These are phyloP conservation scores for Neostethus bicornis DNA, from an alignment of 2,797 vertebrate genomes.

Conservation along the genomic window DNA sequence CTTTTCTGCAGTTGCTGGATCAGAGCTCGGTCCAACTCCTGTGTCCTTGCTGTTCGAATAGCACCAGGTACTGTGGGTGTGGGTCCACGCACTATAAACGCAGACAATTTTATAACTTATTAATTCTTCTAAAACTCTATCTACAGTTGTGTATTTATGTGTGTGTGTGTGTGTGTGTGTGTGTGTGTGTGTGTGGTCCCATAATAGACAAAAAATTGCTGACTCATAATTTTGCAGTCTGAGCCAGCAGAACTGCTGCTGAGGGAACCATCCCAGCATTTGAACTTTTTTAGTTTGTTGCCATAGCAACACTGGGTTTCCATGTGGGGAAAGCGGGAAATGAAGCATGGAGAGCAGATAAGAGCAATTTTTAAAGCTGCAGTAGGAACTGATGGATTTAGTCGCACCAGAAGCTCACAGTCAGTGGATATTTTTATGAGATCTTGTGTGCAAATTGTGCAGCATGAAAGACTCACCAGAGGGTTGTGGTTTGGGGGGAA, in stretches of 20 bases:
- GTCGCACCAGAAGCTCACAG: background rate
- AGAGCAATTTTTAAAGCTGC: slow-evolving; percentile 33
- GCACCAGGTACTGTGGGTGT: slow-evolving; percentile 9
- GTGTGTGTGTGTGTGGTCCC: slow-evolving; percentile 11
- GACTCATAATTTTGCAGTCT: slow-evolving; percentile 38
- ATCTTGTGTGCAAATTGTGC: slow-evolving; percentile 1
- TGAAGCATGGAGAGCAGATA: slow-evolving; percentile 14
- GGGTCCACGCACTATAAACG: slow-evolving; percentile 45
- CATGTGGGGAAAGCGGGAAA: slow-evolving; percentile 34
- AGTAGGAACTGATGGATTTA: slow-evolving; percentile 6
- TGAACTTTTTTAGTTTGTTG: slow-evolving; percentile 54
- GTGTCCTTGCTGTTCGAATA: slow-evolving; percentile 51
- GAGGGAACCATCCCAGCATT: slow-evolving; percentile 25
- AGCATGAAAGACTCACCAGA: slow-evolving; percentile 80
- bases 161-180: slow-evolving; percentile 12
- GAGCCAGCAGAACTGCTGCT: slow-evolving; percentile 32
- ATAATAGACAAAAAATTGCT: slow-evolving; percentile 32
- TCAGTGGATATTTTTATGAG: background rate
- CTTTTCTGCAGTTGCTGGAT: slow-evolving; percentile 86
- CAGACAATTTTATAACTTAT: slow-evolving; percentile 8
- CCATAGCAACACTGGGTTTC: slow-evolving; percentile 69
- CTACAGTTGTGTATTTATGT: background rate
- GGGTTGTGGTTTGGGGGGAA: slow-evolving; percentile 88
- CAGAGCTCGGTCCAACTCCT: slow-evolving; percentile 74
- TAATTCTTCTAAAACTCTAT: background rate